Evolutionary conservation across 2,113 vertebrate genomes (phyloP), one percentile per base, ranked within the genome.

Genomic region (Rhipidura dahli): DNA sequence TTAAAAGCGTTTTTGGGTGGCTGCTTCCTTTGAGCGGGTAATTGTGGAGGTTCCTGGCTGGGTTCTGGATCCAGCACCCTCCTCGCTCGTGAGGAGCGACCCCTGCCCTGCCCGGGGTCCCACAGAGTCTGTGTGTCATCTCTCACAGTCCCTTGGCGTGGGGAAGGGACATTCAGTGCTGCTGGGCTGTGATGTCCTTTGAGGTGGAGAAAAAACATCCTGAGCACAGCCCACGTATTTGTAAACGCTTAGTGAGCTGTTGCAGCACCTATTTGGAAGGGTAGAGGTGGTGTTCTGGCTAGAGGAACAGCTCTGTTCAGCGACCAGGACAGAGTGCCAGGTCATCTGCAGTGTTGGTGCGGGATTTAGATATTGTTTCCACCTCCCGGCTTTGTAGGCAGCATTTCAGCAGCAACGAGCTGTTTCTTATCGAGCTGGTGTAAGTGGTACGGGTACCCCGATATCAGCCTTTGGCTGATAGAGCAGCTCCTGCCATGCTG

Each of bases 101-200:
- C 37, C 23, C 27, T n/a, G 47, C 21, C 47, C 49, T 47, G 65
- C 40, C 57, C 6, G 3, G 16, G 21, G 4, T 50, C 57, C 14
- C 2, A 0, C 15, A 1, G 9, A 0, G 3, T 22, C 57, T 63
- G 26, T 1, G 1, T 14, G 23, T 24, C 57, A 11, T 57, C 56
- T 65, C 53, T 45, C 0, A 0, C 15, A 0, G 47, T 18, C 53
- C 24, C 35, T 50, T 0, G 3, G 10, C 0, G 0, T 5, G 37
- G 19, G 23, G 10, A 39, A 24, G 47, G n/a, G 15, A 27, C 0
- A 0, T 1, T 15, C 19, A 1, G 8, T 2, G 4, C 42, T 78
- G 20, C 73, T 51, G 60, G 50, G n/a, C 2, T 0, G 5, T 61
- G 50, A 11, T 69, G 40, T 7, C 33, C 28, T 16, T 24, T 0